Evolutionary conservation across 2,797 vertebrate species (phyloP).

Genomic region (Sebastes iracundus): DNA sequence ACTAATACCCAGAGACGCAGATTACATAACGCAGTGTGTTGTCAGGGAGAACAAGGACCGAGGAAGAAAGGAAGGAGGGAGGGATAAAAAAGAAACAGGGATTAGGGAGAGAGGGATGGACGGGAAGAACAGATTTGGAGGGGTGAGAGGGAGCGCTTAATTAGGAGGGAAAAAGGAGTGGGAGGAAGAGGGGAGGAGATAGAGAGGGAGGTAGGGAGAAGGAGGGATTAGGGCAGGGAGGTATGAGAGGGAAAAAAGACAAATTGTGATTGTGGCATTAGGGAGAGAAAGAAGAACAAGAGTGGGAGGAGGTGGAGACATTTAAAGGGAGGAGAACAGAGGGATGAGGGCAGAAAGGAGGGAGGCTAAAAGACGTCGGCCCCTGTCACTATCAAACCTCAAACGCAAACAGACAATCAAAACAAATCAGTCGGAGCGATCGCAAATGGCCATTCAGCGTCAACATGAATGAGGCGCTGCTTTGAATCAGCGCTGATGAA

Average conservation of each 20-base stretch:
- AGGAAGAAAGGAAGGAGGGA: constrained; percentile 30
- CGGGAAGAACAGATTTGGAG: constrained; percentile 34
- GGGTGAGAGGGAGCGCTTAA: constrained; percentile 48
- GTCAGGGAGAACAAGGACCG: constrained; percentile 73
- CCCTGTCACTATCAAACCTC: constrained; percentile 17
- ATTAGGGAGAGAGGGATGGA: constrained; percentile 42
- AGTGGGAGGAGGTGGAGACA: constrained; percentile 33
- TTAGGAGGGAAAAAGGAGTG: constrained; percentile 44
- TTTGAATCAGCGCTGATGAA: constrained; percentile 28
- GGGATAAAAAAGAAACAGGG: constrained; percentile 21
- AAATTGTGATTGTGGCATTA: constrained; percentile 46
- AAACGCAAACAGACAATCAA: constrained; percentile 26
- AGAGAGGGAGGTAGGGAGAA: constrained; percentile 1
- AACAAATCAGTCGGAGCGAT: constrained; percentile 12
- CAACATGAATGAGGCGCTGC: constrained; percentile 19
- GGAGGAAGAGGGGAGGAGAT: constrained; percentile 20
- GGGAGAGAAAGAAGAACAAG: constrained; percentile 12
- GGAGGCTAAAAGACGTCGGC: neutral
- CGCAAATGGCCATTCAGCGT: constrained; percentile 4
- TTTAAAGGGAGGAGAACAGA: constrained; percentile 18
- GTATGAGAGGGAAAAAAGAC: constrained; percentile 14
- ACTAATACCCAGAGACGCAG: constrained; percentile 71
- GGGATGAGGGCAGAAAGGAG: constrained; percentile 5
- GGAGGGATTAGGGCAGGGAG: constrained; percentile 46
- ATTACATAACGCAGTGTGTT: constrained; percentile 75